Conservation (phyloP, 2,888 invertebrate genomes). For the Muscina levida region DNA sequence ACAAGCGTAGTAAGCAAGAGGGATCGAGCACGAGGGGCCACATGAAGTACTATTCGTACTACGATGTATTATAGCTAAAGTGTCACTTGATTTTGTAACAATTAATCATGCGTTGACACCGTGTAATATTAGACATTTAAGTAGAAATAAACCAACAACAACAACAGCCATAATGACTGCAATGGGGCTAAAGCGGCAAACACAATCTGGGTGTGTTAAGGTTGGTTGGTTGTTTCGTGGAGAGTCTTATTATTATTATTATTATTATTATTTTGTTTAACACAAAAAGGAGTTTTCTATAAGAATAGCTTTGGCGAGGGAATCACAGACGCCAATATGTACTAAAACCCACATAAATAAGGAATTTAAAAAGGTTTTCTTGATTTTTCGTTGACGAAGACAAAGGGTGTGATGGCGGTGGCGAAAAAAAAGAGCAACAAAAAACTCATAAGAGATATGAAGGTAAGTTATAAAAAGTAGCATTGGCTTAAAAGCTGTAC, state of each 20-base stretch:
- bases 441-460: too few relatives aligned
- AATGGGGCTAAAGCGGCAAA: background rate
- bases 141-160: slow-evolving; percentile 29
- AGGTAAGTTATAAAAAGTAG: too few relatives aligned
- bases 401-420: slow-evolving; percentile 3
- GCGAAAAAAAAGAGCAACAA: too few relatives aligned
- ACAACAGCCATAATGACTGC: background rate
- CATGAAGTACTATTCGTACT: too few relatives aligned
- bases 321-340: slow-evolving; percentile 13
- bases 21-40: too few relatives aligned
- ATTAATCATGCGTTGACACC: slow-evolving; percentile 66
- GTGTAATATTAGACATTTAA: slow-evolving; percentile 65
- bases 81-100: slow-evolving; percentile 66
- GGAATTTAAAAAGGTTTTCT: slow-evolving; percentile 13
- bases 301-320: background rate
- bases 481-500: too few relatives aligned
- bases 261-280: too few relatives aligned
- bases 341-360: slow-evolving; percentile 33
- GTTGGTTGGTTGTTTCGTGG: background rate
- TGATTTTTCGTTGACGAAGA: background rate
- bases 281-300: slow-evolving; percentile 18
- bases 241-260: too few relatives aligned
- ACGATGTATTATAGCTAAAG: slow-evolving; percentile 50
- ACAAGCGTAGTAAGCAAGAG: background rate
- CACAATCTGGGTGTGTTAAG: slow-evolving; percentile 56